Percentiles rank a stretch among this genome's conserved stretches.
These are phyloP conservation scores for Phrynocephalus versicolor DNA, from an alignment of 2,113 vertebrate species.

Conservation along the genomic window DNA sequence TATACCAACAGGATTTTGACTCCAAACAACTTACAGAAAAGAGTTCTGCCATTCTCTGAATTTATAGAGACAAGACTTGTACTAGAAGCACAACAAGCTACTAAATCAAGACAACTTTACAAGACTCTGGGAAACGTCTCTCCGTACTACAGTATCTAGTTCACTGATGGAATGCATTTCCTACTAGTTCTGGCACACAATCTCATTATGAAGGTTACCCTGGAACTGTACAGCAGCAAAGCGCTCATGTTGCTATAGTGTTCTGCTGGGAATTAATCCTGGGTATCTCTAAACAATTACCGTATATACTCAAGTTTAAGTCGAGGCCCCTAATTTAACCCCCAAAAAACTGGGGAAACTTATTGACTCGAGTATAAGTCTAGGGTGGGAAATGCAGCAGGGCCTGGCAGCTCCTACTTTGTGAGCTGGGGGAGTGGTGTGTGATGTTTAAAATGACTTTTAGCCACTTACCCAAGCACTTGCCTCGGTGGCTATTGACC, in stretches of 20 bases:
- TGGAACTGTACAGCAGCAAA: not conserved
- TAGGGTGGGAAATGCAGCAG: no score
- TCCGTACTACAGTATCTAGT: not conserved
- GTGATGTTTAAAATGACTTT: no score
- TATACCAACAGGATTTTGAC: not conserved
- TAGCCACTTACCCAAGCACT: no score
- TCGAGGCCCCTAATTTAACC: no score
- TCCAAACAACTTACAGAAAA: not conserved
- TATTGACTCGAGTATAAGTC: no score
- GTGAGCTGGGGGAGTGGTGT: no score
- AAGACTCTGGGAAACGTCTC: not conserved
- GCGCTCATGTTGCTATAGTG: not conserved
- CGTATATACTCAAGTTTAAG: no score
- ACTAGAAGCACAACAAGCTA: not conserved
- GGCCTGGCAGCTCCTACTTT: no score
- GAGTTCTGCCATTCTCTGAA: not conserved
- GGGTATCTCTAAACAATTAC: not conserved
- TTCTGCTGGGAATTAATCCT: not conserved
- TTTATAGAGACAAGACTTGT: not conserved
- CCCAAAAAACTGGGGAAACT: no score
- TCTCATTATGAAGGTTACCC: not conserved
- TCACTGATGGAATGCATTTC: not conserved
- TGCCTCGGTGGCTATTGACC: no score
- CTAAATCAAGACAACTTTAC: not conserved
- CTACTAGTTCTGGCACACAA: not conserved